phyloP scores from a whole-genome alignment of 2,888 invertebrate genomes.

The Drosophila putrida region DNA sequence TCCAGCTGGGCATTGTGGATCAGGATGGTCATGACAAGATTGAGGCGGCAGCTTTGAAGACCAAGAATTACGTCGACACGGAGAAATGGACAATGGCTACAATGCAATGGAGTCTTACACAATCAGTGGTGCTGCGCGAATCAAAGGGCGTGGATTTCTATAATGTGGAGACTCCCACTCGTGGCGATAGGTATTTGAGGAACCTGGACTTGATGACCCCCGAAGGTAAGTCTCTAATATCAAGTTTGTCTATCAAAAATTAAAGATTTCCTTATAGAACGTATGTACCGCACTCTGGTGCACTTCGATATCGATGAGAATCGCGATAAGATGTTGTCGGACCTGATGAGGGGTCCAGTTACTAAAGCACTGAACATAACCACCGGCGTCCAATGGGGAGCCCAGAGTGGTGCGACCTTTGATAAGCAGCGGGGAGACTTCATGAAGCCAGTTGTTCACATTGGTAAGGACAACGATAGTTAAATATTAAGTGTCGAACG shows the following conservation, averaged over 20 bases:
- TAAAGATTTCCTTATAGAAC: constrained; percentile 55
- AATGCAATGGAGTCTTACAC: constrained; percentile 88
- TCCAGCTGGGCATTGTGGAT: constrained; percentile 91
- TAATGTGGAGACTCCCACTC: constrained; percentile 88
- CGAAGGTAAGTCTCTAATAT: constrained; percentile 36
- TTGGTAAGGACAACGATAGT: constrained; percentile 86
- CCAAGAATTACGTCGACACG: constrained; percentile 87
- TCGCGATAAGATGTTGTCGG: constrained; percentile 82
- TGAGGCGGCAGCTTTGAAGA: constrained; percentile 87
- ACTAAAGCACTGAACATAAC: constrained; percentile 89
- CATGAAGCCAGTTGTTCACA: constrained; percentile 92
- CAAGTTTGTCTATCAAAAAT: not conserved
- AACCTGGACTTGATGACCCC: constrained; percentile 39
- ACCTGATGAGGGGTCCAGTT: constrained; percentile 91
- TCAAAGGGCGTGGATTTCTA: constrained; percentile 92
- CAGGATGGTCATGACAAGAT: constrained; percentile 88
- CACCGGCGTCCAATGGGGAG: constrained; percentile 88
- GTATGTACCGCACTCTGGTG: constrained; percentile 83
- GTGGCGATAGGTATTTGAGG: constrained; percentile 60
- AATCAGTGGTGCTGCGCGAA: constrained; percentile 87
- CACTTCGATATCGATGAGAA: constrained; percentile 81
- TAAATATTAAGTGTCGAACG: too few species aligned
- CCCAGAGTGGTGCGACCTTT: constrained; percentile 88
- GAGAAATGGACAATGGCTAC: constrained; percentile 88
- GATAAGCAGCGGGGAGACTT: constrained; percentile 88